A percentile compares a stretch with the other conserved stretches of the same genome.
These are phyloP conservation scores for Sthenelais limicola DNA, from an alignment of 2,888 invertebrate genomes.

Conservation along the genomic window DNA sequence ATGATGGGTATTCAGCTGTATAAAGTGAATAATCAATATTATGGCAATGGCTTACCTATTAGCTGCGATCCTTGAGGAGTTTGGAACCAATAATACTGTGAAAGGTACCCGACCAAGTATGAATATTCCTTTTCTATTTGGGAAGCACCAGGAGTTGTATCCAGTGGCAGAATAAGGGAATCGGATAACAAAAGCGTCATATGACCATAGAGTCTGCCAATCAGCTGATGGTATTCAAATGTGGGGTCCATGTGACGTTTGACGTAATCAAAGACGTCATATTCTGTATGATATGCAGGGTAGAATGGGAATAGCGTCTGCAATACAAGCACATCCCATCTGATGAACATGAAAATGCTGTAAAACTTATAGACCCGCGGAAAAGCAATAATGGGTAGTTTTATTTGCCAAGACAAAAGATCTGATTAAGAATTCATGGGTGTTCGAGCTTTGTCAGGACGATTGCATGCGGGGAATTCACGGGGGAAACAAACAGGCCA, in stretches of 20 bases:
- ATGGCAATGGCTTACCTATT: not conserved
- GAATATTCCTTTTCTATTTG: constrained; percentile 26
- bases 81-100: constrained; percentile 25
- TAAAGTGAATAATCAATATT: not conserved
- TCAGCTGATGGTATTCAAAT: constrained; percentile 34
- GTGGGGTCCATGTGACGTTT: constrained; percentile 26
- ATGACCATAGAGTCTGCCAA: constrained; percentile 19
- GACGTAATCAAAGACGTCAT: constrained; percentile 38
- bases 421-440: too few species aligned
- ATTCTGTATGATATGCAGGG: constrained; percentile 39
- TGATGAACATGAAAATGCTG: too few species aligned
- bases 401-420: too few species aligned
- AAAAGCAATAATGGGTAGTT: too few species aligned
- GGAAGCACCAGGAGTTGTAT: not conserved
- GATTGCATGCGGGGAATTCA: too few species aligned
- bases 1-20: not conserved
- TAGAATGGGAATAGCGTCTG: constrained; percentile 21
- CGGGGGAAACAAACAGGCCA: too few species aligned
- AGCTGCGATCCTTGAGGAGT: not conserved
- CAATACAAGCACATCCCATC: too few species aligned
- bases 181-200: constrained; percentile 12
- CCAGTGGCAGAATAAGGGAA: constrained; percentile 31
- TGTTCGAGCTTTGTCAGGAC: too few species aligned
- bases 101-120: not conserved
- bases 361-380: too few species aligned